Percentiles rank a stretch among this genome's conserved stretches.
Evolutionary conservation across 2,113 vertebrate genomes (phyloP).

Genomic region (Gracilinanus agilis): DNA sequence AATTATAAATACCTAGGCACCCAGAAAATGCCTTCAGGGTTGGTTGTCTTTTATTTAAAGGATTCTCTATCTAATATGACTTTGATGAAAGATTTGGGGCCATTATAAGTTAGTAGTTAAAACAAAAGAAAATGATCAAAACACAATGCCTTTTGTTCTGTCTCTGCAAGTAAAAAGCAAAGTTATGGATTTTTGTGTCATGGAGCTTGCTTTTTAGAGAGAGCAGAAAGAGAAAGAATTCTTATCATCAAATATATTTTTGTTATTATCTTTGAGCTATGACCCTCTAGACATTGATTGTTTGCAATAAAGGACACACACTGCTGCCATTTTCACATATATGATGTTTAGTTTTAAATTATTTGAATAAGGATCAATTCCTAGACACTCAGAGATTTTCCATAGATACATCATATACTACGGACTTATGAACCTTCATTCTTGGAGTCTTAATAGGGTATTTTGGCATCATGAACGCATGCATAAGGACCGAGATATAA

Average conservation of each 20-base stretch:
- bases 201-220: conserved; percentile 11
- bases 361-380: conserved; percentile 45
- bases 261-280: neutral
- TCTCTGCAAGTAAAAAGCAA: conserved; percentile 51
- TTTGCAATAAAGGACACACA: conserved; percentile 54
- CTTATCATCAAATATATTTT: conserved; percentile 41
- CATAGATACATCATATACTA: conserved; percentile 7
- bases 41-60: conserved; percentile 40
- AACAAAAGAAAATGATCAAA: conserved; percentile 55
- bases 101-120: conserved; percentile 40
- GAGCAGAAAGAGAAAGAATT: conserved; percentile 44
- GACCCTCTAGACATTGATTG: neutral
- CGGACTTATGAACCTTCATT: neutral
- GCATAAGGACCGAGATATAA: conserved; percentile 42
- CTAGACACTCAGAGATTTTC: conserved; percentile 41
- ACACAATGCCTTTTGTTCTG: conserved; percentile 29
- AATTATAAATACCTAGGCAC: conserved; percentile 48
- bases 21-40: neutral
- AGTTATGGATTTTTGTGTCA: conserved; percentile 43
- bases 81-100: conserved; percentile 64
- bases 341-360: conserved; percentile 20
- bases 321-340: conserved; percentile 49
- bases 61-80: conserved; percentile 59
- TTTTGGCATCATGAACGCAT: conserved; percentile 37
- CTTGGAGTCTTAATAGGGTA: conserved; percentile 24